Percentiles rank a stretch among this genome's conserved stretches.
These are phyloP conservation scores for Lagopus leucura DNA, from an alignment of 2,113 vertebrate genomes.

Conservation along the genomic window DNA sequence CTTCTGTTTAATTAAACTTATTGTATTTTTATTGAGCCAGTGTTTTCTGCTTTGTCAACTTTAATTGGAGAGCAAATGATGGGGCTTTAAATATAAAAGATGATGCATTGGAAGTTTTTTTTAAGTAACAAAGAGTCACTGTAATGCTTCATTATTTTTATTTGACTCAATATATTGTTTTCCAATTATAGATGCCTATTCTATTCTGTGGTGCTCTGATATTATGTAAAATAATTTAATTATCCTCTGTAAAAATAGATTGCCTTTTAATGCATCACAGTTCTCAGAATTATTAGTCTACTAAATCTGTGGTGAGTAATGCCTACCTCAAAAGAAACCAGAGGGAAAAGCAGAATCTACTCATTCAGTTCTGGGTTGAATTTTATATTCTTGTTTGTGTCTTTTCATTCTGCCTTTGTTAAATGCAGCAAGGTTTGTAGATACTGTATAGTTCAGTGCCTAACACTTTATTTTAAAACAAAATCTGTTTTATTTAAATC, in stretches of 20 bases:
- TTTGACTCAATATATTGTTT: not conserved
- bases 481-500: not conserved
- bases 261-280: not conserved
- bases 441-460: not conserved
- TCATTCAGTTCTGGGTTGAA: not conserved
- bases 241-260: not conserved
- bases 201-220: not conserved
- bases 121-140: not conserved
- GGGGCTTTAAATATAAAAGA: not conserved
- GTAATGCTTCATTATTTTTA: not conserved
- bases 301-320: not conserved
- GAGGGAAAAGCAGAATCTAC: not conserved
- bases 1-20: not conserved
- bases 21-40: not conserved
- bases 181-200: not conserved
- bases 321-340: not conserved
- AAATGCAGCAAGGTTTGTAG: not conserved
- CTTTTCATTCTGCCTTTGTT: not conserved
- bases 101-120: not conserved
- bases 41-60: constrained; percentile 6
- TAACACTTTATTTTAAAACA: not conserved
- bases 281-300: not conserved
- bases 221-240: constrained; percentile 3
- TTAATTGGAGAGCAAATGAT: not conserved
- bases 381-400: not conserved